Evolutionary conservation across 1,140 invertebrate species (phyloP), one percentile per base, ranked within the genome.

Genomic region (Zaprionus inermis): DNA sequence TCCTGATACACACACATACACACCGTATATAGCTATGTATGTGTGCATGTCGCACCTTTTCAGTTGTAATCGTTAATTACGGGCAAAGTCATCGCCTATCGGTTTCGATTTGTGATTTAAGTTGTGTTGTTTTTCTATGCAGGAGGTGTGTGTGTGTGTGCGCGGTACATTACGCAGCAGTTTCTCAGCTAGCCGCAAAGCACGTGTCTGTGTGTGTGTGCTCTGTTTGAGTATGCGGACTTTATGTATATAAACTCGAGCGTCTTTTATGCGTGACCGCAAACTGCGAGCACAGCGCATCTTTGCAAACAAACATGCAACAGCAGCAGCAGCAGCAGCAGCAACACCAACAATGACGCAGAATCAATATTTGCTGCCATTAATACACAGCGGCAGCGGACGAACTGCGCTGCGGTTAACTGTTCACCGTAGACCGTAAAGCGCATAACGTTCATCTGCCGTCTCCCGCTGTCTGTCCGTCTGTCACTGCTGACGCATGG

Each of bases 331-430:
- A 61, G 12, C 24, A 61, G 11, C 36, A 41, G 12, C 30, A 38
- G 20, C 20, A 51, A 41, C 28, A 34, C 6, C 30, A 44, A 14
- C 52, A 30, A 51, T 36, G 18, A 10, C 34, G 44, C 67, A 69
- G 69, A 60, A 76, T 76, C 73, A 76, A 76, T 76, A 76, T 76
- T 76, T 76, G 60, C 73, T 64, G 68, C 59, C 67, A 71, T 75
- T 59, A 71, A 71, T 75, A 75, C 67, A 56, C 44, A 44, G 34
- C 38, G 65, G 30, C 38, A 12, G 24, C 44, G 56, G 30, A 38
- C 51, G 20, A 64, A 65, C 60, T 65, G 69, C 14, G 44, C 14
- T 65, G 69, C 68, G 68, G 68, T 71, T 71, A 71, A 71, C 68
- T 57, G 44, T 38, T 59, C 22, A 58, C 16, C 66, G 72, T 20